Evolutionary conservation across 2,113 vertebrate species (phyloP), one percentile per base, ranked within the genome.

Genomic region (Tiliqua scincoides): DNA sequence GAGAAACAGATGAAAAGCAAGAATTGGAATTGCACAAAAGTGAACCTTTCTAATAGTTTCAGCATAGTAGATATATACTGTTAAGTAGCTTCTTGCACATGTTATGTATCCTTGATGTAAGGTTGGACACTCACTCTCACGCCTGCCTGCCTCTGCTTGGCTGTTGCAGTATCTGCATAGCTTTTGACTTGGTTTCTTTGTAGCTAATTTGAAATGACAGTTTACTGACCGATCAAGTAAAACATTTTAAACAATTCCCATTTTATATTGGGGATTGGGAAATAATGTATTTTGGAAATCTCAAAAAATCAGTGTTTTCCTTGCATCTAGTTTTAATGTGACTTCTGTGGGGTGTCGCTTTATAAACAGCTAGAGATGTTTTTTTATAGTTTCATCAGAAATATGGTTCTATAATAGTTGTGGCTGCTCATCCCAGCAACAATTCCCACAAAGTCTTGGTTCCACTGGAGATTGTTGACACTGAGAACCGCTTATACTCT

Each of bases 381-480:
- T 90, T 48, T 89, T 75, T 94, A 90, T 91, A 91, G 92, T 94
- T 94, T 93, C 93, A 92, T 92, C 90, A 91, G 92, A 88, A 90
- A 91, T 71, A 91, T 96, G 96, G 95, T 94, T 93, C 90, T 85
- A 92, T 92, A 94, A 93, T 94, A 89, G 94, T 77, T 95, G 92
- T 95, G 97, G 96, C 97, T 97, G 97, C 97, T 97, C 98, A 95
- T 91, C 97, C 96, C 96, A 95, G 43, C 43, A 48, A 73, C 91
- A 94, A 96, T 95, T 94, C 95, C 93, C 87, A 92, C 83, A 32
- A 18, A 74, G 59, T 20, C 79, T 82, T 82, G 54, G 93, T 93
- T 92, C 79, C 89, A 90, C 17, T 65, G 85, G 84, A 84, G 75
- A 25, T 71, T 17, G 23, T 82, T 92, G 52, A 14, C 73, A 89